Conservation (phyloP, 2,888 invertebrate species). For the Phania funesta region DNA sequence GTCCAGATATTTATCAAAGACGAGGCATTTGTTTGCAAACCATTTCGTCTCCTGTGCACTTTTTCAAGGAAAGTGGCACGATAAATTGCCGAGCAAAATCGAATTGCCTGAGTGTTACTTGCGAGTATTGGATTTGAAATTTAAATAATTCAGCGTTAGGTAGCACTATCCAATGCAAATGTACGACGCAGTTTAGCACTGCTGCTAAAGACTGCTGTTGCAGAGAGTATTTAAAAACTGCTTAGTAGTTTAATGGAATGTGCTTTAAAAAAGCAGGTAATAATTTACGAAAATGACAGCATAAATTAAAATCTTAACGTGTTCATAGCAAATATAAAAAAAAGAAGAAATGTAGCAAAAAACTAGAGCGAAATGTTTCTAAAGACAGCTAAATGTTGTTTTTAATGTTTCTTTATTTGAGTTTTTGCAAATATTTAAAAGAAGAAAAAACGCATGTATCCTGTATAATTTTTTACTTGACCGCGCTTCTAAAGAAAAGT, state of each 20-base stretch:
- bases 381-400: background rate
- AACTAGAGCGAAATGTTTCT: background rate
- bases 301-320: constrained; percentile 44
- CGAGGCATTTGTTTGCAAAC: too few species aligned
- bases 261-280: constrained; percentile 27
- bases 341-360: background rate
- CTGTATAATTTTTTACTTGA: constrained; percentile 8
- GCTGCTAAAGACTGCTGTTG: too few species aligned
- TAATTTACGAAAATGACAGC: constrained; percentile 40
- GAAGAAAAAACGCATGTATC: background rate
- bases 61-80: too few species aligned
- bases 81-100: too few species aligned
- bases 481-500: background rate
- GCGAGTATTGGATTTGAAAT: too few species aligned
- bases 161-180: too few species aligned
- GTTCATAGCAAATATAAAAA: constrained; percentile 19
- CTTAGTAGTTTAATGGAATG: background rate
- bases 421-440: constrained; percentile 16
- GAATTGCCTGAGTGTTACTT: too few species aligned
- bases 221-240: background rate
- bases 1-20: too few species aligned
- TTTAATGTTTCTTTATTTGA: background rate
- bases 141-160: too few species aligned
- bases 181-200: too few species aligned
- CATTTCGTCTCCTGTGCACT: too few species aligned